Evolutionary conservation across 1,140 invertebrate genomes (phyloP).

Genomic region (Onthophagus taurus): DNA sequence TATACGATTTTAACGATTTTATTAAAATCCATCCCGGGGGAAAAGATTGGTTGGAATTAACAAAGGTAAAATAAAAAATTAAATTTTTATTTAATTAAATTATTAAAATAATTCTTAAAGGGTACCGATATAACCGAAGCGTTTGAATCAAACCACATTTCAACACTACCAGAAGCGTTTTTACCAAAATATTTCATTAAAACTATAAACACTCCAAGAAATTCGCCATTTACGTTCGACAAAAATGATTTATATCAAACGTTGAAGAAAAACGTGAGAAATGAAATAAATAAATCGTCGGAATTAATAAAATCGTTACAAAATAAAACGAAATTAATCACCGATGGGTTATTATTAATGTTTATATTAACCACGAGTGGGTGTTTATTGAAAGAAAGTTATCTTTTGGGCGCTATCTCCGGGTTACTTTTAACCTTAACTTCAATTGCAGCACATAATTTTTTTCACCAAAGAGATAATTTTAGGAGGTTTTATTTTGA

Average conservation of each 20-base stretch:
- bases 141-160: constrained; percentile 54
- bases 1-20: constrained; percentile 67
- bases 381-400: constrained; percentile 45
- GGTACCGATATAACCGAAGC: constrained; percentile 65
- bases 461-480: constrained; percentile 68
- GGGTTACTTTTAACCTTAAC: constrained; percentile 49
- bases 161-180: constrained; percentile 39
- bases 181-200: constrained; percentile 50
- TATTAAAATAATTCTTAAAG: too few relatives aligned
- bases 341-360: constrained; percentile 43
- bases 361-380: constrained; percentile 43
- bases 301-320: constrained; percentile 28
- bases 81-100: too few relatives aligned
- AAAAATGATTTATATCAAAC: constrained; percentile 57
- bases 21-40: constrained; percentile 67
- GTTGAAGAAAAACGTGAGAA: constrained; percentile 45
- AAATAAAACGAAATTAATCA: constrained; percentile 42
- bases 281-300: constrained; percentile 26
- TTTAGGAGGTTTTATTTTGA: constrained; percentile 78
- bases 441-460: constrained; percentile 63
- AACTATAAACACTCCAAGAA: constrained; percentile 43
- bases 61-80: too few relatives aligned
- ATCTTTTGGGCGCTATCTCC: constrained; percentile 37
- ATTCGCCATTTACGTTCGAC: constrained; percentile 52
- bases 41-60: constrained; percentile 58